These are phyloP conservation scores for Melanotus villosus DNA, from an alignment of 2,888 invertebrate genomes.

Conservation along the genomic window DNA sequence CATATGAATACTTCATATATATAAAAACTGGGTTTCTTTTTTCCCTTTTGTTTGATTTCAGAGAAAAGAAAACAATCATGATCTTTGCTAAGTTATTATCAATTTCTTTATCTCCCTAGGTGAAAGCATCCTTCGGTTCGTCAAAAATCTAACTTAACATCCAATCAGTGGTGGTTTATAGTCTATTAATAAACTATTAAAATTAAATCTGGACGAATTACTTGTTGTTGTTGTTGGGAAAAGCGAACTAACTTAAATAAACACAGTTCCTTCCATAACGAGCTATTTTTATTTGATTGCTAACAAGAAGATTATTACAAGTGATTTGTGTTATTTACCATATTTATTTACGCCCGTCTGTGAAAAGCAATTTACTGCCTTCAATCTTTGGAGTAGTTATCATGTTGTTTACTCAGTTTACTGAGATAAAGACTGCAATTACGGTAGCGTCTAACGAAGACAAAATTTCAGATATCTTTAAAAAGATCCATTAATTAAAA, in stretches of 20 bases:
- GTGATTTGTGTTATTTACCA: slow-evolving; percentile 13
- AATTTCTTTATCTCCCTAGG: too few relatives aligned
- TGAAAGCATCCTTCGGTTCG: too few relatives aligned
- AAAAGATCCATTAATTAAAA: too few relatives aligned
- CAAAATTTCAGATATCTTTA: too few relatives aligned
- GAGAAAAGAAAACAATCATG: background rate
- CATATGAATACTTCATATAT: slow-evolving; percentile 8
- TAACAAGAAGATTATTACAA: slow-evolving; percentile 23
- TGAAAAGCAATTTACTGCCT: slow-evolving; percentile 19
- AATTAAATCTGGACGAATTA: too few relatives aligned
- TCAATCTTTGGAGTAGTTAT: background rate
- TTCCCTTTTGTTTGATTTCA: background rate
- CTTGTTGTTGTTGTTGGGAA: too few relatives aligned
- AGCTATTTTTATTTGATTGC: slow-evolving; percentile 21
- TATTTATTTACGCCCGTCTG: slow-evolving; percentile 15
- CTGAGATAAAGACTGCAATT: background rate
- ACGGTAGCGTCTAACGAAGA: too few relatives aligned
- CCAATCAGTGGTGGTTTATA: too few relatives aligned
- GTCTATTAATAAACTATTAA: too few relatives aligned
- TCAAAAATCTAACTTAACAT: too few relatives aligned
- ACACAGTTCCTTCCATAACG: background rate
- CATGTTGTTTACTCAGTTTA: background rate
- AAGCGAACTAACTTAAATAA: slow-evolving; percentile 1
- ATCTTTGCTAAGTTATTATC: too few relatives aligned
- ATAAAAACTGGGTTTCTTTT: background rate